Conservation (phyloP, 1,140 invertebrate genomes). For the Saccostrea cuccullata region DNA sequence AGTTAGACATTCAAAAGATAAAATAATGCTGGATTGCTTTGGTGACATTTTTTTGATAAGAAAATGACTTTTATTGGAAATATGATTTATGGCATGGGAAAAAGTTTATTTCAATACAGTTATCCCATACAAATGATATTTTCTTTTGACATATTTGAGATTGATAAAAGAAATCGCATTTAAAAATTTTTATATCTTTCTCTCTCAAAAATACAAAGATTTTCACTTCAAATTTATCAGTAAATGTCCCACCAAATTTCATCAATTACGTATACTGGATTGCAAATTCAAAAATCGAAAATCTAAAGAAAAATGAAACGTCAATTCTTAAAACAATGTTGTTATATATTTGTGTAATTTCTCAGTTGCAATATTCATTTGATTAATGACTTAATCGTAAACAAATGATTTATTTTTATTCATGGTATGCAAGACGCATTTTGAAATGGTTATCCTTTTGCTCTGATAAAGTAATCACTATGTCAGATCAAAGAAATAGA, state of each 20-base stretch:
- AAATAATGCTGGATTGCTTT: neutral
- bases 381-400: neutral
- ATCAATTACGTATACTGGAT: no score
- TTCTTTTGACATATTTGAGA: neutral
- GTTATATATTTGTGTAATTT: no score
- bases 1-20: neutral
- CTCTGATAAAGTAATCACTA: neutral
- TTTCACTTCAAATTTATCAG: no score
- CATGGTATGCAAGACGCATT: neutral
- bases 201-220: no score
- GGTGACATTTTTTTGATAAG: conserved; percentile 6
- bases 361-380: neutral
- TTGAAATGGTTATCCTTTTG: neutral
- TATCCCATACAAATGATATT: neutral
- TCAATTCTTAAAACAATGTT: no score
- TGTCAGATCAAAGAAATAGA: neutral
- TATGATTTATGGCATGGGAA: conserved; percentile 25
- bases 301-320: no score
- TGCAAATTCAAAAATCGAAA: no score
- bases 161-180: neutral
- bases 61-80: conserved; percentile 7
- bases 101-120: neutral
- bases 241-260: no score
- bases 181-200: neutral
- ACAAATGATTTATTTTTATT: neutral